Conservation (phyloP, 2,888 invertebrate species). For the Entomobrya proxima region DNA sequence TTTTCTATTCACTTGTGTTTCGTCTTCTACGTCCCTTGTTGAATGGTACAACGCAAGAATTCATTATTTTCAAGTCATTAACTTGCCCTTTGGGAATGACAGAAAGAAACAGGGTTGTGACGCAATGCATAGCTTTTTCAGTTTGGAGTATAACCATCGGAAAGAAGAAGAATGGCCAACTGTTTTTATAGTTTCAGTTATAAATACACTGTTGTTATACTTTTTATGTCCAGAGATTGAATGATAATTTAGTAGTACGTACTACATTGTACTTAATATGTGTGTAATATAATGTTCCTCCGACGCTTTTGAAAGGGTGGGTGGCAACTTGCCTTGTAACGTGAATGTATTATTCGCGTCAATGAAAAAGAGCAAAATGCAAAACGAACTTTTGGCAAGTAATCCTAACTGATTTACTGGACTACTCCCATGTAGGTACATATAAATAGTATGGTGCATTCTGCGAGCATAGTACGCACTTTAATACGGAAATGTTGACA, state of each 20-base stretch:
- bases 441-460: not conserved
- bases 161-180: not conserved
- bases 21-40: not conserved
- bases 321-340: not conserved
- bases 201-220: not conserved
- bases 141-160: too few species aligned
- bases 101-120: not conserved
- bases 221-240: not conserved
- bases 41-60: constrained; percentile 30
- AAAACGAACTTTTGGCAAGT: not conserved
- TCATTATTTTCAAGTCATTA: constrained; percentile 61
- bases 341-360: not conserved
- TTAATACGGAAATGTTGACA: not conserved
- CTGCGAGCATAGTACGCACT: too few species aligned
- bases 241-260: not conserved
- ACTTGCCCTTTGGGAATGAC: not conserved
- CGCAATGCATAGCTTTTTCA: not conserved
- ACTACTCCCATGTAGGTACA: too few species aligned
- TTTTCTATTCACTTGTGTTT: constrained; percentile 3
- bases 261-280: too few species aligned
- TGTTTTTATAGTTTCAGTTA: not conserved
- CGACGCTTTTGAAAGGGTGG: not conserved
- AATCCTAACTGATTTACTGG: too few species aligned
- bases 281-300: too few species aligned
- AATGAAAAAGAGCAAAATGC: not conserved